These are phyloP conservation scores for Oryzias sinensis DNA, from an alignment of 2,797 vertebrate species.

Conservation along the genomic window DNA sequence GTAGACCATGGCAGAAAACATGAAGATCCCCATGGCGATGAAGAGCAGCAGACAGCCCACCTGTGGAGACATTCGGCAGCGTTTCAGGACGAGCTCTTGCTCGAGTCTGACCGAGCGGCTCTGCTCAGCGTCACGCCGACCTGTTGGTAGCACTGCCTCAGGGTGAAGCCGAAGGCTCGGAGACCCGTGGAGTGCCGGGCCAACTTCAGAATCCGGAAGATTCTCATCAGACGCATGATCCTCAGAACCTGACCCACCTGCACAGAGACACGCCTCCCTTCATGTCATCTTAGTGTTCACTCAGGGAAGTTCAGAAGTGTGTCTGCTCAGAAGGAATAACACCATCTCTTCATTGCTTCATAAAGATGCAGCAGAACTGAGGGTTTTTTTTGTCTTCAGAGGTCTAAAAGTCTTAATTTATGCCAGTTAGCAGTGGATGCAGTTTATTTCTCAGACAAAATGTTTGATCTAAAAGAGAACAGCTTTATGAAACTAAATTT, in stretches of 20 bases:
- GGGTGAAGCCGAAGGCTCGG: conserved; percentile 91
- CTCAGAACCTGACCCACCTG: conserved; percentile 91
- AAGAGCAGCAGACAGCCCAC: conserved; percentile 95
- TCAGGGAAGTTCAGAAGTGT: no score
- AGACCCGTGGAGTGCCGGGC: conserved; percentile 94
- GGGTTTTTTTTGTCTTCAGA: no score
- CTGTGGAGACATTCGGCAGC: conserved; percentile 56
- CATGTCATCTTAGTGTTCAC: no score
- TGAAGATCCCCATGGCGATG: conserved; percentile 90
- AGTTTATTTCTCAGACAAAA: no score
- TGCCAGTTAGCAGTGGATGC: no score
- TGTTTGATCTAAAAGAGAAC: no score
- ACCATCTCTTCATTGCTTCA: no score
- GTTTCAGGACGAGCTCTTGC: not conserved
- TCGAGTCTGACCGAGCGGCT: not conserved
- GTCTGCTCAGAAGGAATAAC: no score
- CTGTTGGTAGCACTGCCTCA: conserved; percentile 92
- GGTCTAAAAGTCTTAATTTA: no score
- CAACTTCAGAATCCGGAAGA: conserved; percentile 93
- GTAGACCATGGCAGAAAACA: conserved; percentile 93
- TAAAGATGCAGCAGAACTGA: no score
- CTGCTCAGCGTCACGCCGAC: conserved; percentile 18
- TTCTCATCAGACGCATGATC: conserved; percentile 93
- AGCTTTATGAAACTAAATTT: no score
- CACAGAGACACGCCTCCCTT: not conserved